Evolutionary conservation across 2,888 invertebrate genomes (phyloP), one percentile per base, ranked within the genome.

Genomic region (Conus canariensis): DNA sequence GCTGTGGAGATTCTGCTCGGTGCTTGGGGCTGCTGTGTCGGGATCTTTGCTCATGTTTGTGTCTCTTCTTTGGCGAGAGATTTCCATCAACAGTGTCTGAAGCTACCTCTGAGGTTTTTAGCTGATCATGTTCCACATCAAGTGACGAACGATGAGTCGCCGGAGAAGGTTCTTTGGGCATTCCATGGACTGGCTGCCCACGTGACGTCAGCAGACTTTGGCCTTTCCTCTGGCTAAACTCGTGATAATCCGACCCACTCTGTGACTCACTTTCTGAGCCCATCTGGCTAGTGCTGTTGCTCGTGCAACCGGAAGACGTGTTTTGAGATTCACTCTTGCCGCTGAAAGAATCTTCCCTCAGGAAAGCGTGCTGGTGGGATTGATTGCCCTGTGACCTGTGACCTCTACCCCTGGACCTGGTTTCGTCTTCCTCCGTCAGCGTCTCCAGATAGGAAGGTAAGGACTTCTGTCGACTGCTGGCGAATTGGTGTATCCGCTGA

Each of bases 381-480:
- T 90, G 88, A 67, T 89, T 85, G 80, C 91, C 91, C 45, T 88
- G 91, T 0, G 92, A 90, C 59, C 92, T 91, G 25, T 89, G 19
- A 1, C 87, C 67, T 16, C 87, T 70, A 19, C 67, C 74, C 80
- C 88, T 67, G 14, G 83, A 59, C 60, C 85, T 92, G 10, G 90
- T 91, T 89, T 95, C 95, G 56, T 94, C 95, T 90, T 94, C 95
- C 90, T 95, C 95, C 87, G 91, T 93, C 16, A 95, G 91, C 19
- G 95, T 95, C 87, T 95, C 95, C 14, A 95, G 91, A 90, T 92
- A 93, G 10, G 94, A 88, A 30, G 95, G 95, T n/a, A 95, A 88
- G 10, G 95, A 95, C 64, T 94, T 94, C 77, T 95, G 95, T 30
- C 94, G 91, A 19, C 91, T 91, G 77, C 90, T 90, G 14, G 94